Percentiles rank a stretch among this genome's conserved stretches.
phyloP scores from a whole-genome alignment of 2,888 invertebrate species.

The Bruchidius siliquastri region DNA sequence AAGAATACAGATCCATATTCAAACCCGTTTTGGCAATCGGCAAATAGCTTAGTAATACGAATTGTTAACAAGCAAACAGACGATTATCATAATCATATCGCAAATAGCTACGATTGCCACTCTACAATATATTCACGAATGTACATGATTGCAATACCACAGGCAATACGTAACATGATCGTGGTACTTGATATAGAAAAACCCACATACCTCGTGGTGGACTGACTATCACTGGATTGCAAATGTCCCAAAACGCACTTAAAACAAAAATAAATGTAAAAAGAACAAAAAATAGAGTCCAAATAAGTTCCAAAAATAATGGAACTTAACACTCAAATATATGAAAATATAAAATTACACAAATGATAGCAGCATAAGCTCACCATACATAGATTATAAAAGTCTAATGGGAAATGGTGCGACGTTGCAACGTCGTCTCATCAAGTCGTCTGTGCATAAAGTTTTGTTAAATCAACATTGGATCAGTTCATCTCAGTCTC shows the following conservation, averaged over 20 bases:
- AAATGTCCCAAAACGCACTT: neutral
- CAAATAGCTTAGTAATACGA: neutral
- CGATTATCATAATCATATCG: neutral
- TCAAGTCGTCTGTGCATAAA: too few relatives aligned
- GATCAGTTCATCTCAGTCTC: too few relatives aligned
- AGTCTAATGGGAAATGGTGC: neutral
- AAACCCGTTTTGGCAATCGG: neutral
- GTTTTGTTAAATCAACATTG: too few relatives aligned
- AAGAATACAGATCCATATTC: neutral
- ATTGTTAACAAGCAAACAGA: neutral
- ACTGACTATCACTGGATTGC: neutral
- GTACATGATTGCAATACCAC: neutral
- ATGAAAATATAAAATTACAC: neutral
- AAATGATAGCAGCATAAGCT: neutral
- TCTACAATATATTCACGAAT: neutral
- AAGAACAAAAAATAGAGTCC: neutral
- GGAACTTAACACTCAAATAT: neutral
- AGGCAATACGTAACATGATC: neutral
- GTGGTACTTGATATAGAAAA: neutral
- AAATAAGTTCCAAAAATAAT: neutral
- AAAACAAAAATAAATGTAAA: neutral
- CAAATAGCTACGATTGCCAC: neutral
- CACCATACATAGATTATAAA: neutral
- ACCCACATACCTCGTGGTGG: neutral
- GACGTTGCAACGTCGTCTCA: neutral